Conservation (phyloP, 1,140 invertebrate genomes). For the Steinernema khuongi region DNA sequence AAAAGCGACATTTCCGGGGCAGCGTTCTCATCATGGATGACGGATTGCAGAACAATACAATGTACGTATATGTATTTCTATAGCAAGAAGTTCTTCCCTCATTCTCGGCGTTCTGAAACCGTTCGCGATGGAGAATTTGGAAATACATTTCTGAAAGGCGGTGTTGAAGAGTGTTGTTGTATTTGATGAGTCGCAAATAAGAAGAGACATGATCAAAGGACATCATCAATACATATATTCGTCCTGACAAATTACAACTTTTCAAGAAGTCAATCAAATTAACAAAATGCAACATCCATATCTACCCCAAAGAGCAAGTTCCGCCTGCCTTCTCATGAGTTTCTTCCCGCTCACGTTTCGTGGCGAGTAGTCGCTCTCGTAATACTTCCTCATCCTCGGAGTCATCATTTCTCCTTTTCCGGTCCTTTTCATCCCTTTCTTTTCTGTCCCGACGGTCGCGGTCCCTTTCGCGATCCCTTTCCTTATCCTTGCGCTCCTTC, state of each 20-base stretch:
- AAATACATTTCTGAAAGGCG: no score
- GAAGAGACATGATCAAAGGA: neutral
- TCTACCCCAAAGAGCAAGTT: no score
- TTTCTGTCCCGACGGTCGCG: slow-evolving; percentile 11
- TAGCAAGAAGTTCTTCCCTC: no score
- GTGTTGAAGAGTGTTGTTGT: neutral
- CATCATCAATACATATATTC: neutral
- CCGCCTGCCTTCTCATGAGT: no score
- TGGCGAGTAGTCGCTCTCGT: slow-evolving; percentile 46
- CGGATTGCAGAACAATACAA: neutral
- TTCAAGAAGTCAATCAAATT: no score
- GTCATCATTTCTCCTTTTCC: slow-evolving; percentile 32
- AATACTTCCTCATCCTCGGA: slow-evolving; percentile 42
- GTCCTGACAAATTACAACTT: slow-evolving; percentile 4
- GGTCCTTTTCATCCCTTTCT: slow-evolving; percentile 20
- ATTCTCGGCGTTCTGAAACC: no score
- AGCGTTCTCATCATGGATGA: no score
- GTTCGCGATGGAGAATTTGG: no score
- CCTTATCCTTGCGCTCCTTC: slow-evolving; percentile 38
- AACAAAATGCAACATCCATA: no score
- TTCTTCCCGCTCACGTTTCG: slow-evolving; percentile 38
- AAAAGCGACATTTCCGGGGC: no score
- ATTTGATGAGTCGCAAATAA: neutral
- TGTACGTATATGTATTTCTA: neutral
- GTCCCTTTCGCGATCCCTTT: slow-evolving; percentile 30